Conservation (phyloP, 2,888 invertebrate genomes). For the Melieria picta region DNA sequence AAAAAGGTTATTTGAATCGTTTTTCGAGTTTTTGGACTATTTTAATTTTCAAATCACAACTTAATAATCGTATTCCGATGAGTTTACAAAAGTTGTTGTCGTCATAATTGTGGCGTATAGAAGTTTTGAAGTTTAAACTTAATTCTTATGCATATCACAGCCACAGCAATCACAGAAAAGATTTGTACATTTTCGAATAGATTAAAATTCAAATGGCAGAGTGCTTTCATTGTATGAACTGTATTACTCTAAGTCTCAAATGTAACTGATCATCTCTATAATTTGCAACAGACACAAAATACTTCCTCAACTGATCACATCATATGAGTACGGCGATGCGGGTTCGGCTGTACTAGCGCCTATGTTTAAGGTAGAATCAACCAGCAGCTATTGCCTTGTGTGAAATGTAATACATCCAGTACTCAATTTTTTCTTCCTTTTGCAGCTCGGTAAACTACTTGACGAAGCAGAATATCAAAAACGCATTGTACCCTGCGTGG, state of each 20-base stretch:
- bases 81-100: no score
- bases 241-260: no score
- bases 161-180: no score
- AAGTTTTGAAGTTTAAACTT: neutral
- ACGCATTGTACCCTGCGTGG: constrained; percentile 96
- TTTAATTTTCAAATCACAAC: no score
- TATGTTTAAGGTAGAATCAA: constrained; percentile 82
- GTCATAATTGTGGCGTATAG: neutral
- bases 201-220: no score
- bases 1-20: no score
- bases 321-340: constrained; percentile 97
- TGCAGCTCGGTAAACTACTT: constrained; percentile 88
- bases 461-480: constrained; percentile 94
- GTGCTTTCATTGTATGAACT: no score
- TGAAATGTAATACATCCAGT: constrained; percentile 9
- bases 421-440: constrained; percentile 41
- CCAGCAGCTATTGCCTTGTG: constrained; percentile 7
- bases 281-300: constrained; percentile 79
- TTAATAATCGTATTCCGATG: no score
- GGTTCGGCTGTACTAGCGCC: constrained; percentile 95
- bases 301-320: constrained; percentile 91
- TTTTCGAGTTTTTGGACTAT: no score
- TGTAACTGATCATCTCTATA: neutral
- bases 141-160: neutral
- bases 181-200: no score